A percentile compares a stretch with the other conserved stretches of the same genome.
Evolutionary conservation across 2,113 vertebrate species (phyloP).

Genomic region (Regulus satrapa): DNA sequence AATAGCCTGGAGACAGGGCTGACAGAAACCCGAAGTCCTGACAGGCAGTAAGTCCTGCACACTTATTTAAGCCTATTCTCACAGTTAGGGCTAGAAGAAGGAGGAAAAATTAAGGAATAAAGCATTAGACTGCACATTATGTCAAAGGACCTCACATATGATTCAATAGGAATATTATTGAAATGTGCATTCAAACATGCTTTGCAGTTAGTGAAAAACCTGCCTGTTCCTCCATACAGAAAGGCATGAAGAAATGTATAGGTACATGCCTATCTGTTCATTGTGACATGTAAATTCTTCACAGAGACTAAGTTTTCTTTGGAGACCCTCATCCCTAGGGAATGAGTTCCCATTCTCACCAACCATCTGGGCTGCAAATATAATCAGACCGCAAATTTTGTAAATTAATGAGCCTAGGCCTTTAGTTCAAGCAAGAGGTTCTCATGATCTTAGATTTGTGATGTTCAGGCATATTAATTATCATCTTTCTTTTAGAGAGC

Average conservation of each 20-base stretch:
- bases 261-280: neutral
- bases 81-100: neutral
- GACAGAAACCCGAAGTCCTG: neutral
- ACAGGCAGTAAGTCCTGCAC: neutral
- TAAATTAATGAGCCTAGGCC: neutral
- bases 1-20: neutral
- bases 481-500: neutral
- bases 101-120: neutral
- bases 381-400: neutral
- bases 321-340: neutral
- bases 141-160: neutral
- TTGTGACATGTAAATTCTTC: neutral
- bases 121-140: neutral
- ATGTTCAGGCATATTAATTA: neutral
- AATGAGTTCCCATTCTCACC: neutral
- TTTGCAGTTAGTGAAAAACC: slow-evolving; percentile 22
- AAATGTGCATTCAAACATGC: neutral
- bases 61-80: neutral
- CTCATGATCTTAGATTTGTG: neutral
- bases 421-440: neutral
- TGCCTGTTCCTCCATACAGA: neutral
- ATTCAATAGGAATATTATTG: slow-evolving; percentile 14
- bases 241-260: neutral
- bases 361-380: neutral
- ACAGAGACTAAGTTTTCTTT: neutral